Conservation (phyloP, 1,140 invertebrate species). For the Pectinophora gossypiella region DNA sequence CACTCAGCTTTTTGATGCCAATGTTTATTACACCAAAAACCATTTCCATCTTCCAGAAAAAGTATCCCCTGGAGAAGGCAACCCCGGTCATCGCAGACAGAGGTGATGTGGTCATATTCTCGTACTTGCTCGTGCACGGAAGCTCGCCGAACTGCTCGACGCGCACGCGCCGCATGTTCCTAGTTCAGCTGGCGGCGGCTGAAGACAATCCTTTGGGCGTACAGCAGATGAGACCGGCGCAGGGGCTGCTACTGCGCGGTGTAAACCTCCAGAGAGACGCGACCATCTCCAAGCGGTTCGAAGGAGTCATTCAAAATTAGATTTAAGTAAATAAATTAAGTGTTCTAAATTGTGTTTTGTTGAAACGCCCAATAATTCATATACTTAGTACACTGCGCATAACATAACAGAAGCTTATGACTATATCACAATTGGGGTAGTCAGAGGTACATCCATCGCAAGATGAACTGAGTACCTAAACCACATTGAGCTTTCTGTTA, state of each 20-base stretch:
- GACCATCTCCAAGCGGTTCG: conserved; percentile 31
- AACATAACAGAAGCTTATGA: no score
- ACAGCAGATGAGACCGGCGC: conserved; percentile 24
- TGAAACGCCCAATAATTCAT: no score
- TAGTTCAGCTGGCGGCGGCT: conserved; percentile 75
- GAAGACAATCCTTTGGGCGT: conserved; percentile 73
- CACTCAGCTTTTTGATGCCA: no score
- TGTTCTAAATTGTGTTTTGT: no score
- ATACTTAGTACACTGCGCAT: no score
- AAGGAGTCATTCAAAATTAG: no score
- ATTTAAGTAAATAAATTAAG: no score
- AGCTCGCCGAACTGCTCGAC: conserved; percentile 76
- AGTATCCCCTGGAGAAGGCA: conserved; percentile 76
- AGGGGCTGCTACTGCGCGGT: conserved; percentile 36
- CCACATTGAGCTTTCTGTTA: no score
- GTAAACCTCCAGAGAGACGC: conserved; percentile 37
- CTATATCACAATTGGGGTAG: no score
- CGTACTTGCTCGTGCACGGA: conserved; percentile 78
- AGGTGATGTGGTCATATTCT: conserved; percentile 78
- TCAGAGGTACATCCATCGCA: no score
- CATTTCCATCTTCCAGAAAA: conserved; percentile 56
- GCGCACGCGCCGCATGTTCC: conserved; percentile 75
- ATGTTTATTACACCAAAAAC: no score
- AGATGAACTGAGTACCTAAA: no score
- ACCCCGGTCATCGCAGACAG: conserved; percentile 73